Base-by-base conservation (phyloP, 1,140 invertebrate genomes). In the Drosophila erecta region DNA sequence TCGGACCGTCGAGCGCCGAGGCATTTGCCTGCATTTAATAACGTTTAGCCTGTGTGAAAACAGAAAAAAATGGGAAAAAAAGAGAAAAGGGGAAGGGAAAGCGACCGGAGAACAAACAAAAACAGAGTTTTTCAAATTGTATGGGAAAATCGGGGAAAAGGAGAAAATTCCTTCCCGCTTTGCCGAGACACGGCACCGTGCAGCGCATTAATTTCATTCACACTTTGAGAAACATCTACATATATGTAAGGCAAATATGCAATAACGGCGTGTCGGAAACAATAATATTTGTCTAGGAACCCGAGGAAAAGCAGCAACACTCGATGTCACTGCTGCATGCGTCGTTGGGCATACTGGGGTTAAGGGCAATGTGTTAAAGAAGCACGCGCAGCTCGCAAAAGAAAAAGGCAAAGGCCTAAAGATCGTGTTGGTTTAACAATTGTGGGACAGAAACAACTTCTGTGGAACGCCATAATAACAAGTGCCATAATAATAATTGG, bases 211-310 rank as follows among this genome's bases (percentile, higher is more conserved):
- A 89, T 89, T 90, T 89, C 84, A 90, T 90, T 89, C 84, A 89
- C 84, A 89, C 84, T 90, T 89, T 44, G 53, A 64, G 74, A 89
- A 89, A 86, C 86, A 64, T 62, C 37, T 65, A 50, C 43, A 47
- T 67, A 65, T 50, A 87, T 86, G 83, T 81, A 79, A 79, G 79
- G 83, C 75, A 87, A 87, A 87, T 87, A 87, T 87, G 84, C 84
- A 89, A 89, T 87, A 87, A 87, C 84, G 79, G 83, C 76, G 81
- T 84, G 84, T 80, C 89, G 76, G 85, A 79, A 89, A 90, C 84
- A 89, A 89, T 89, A 89, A 89, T 89, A 89, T 89, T 89, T 89
- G 85, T 89, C 79, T 89, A 90, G 85, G 79, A 89, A 70, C 83
- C 67, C 61, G 80, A 89, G 35, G 27, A 35, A 41, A 64, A 38